Evolutionary conservation across 2,888 invertebrate species (phyloP).

Genomic region (Apoderus coryli): DNA sequence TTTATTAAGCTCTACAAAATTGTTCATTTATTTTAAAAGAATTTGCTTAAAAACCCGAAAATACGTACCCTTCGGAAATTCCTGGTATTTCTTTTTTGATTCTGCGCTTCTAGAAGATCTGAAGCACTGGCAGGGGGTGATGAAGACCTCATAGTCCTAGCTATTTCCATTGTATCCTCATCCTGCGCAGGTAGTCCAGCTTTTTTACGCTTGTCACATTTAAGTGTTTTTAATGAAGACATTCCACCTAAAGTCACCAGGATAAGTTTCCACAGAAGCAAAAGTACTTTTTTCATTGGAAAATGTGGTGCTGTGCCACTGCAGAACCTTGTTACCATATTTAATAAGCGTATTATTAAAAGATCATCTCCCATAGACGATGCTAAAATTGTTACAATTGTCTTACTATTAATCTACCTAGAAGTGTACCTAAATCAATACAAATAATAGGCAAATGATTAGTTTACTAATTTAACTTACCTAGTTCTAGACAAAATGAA

Average conservation of each 20-base stretch:
- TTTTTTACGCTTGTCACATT: conserved; percentile 51
- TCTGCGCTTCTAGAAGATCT: conserved; percentile 76
- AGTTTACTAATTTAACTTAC: too few species aligned
- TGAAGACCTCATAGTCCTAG: conserved; percentile 84
- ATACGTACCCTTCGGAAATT: conserved; percentile 47
- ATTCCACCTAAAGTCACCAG: conserved; percentile 87
- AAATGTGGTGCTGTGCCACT: conserved; percentile 92
- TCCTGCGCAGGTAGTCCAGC: conserved; percentile 60
- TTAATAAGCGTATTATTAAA: conserved; percentile 74
- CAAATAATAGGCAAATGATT: too few species aligned
- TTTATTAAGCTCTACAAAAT: conserved; percentile 64
- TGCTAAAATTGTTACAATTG: too few species aligned
- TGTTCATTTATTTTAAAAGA: conserved; percentile 8
- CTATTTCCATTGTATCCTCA: conserved; percentile 93
- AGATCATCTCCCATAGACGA: conserved; percentile 58
- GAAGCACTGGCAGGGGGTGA: conserved; percentile 89
- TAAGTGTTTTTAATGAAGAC: conserved; percentile 63
- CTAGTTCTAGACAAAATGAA: conserved; percentile 43
- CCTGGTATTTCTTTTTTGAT: conserved; percentile 57
- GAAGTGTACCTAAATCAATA: too few species aligned
- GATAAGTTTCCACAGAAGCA: conserved; percentile 85
- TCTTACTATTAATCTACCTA: too few species aligned
- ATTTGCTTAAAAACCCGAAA: background rate
- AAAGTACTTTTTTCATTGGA: conserved; percentile 94
- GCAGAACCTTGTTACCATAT: conserved; percentile 94